Evolutionary conservation across 2,888 invertebrate species (phyloP), one percentile per base, ranked within the genome.

Genomic region (Cantharis lateralis): DNA sequence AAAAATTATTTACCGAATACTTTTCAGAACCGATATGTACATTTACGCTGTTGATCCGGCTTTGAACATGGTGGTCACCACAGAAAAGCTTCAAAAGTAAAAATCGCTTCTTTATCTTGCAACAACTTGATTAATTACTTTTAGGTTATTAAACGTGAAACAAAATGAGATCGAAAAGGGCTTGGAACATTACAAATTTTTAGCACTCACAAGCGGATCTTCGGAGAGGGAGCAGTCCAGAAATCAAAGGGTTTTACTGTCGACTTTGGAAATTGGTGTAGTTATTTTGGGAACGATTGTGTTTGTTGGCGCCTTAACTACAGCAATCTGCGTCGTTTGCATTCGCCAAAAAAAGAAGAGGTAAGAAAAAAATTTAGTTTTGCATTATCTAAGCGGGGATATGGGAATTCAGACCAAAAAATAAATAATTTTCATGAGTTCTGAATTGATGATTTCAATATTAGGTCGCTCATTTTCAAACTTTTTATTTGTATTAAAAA

Each of bases 1-100:
- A 13, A 18, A 63, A 63, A 63, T n/a, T 1, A 16, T 63, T 18
- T 28, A 63, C n/a, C 1, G 18, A 18, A n/a, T 80, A 0, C 74
- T 78, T 91, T 91, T 80, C 89, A 95, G 96, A 71, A 96, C 96
- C 20, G 95, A 96, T 83, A 91, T 96, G 89, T 96, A 95, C 83
- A 90, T 96, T 76, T 96, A 96, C 84, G 96, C 95, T 2, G 93
- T 96, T 16, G 95, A 96, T 88, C 95, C 94, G 0, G 89, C 93
- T 81, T 92, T 95, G 5, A 96, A 96, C 84, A 91, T 94, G 0
- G 93, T 96, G 74, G 92, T 96, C 68, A 95, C 95, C 84, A 95
- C 94, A 91, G 94, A 94, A 76, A 91, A 93, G 5, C 87, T 95
- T 28, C 94, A 95, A 87, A 93, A 91, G 95, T 95, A 90, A 91